phyloP scores from a whole-genome alignment of 1,140 invertebrate species.

The Nephotettix cincticeps region DNA sequence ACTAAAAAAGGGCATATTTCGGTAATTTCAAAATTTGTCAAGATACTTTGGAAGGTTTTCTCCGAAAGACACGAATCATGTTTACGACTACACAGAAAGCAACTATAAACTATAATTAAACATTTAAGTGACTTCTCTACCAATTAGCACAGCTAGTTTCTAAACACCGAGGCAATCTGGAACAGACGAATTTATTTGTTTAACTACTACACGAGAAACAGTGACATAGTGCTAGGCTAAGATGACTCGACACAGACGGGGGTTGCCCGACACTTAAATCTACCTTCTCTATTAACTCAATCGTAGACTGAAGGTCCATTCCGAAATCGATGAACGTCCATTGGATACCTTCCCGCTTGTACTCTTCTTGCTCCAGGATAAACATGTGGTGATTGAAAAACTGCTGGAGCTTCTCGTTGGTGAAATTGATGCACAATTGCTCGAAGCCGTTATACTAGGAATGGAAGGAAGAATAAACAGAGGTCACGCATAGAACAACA shows the following conservation, averaged over 20 bases:
- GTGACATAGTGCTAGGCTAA: too few species aligned
- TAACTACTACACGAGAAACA: too few species aligned
- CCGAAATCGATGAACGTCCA: constrained; percentile 96
- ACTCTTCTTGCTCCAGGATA: constrained; percentile 94
- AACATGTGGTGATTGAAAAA: constrained; percentile 99
- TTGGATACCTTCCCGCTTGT: constrained; percentile 85
- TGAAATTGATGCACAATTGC: constrained; percentile 97
- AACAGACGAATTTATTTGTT: too few species aligned
- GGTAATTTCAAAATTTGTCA: not conserved
- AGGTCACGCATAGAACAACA: not conserved
- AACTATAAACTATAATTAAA: not conserved
- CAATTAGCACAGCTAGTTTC: too few species aligned
- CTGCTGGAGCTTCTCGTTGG: constrained; percentile 94
- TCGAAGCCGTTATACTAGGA: constrained; percentile 89
- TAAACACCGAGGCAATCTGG: too few species aligned
- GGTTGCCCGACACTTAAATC: constrained; percentile 15
- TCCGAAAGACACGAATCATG: not conserved
- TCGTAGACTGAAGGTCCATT: constrained; percentile 89
- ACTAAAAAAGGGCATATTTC: constrained; percentile 58
- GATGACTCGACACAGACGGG: not conserved
- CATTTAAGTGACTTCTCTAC: too few species aligned
- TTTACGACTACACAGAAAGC: not conserved
- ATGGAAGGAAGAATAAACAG: constrained; percentile 46
- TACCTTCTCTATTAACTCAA: constrained; percentile 94
- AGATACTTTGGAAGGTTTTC: constrained; percentile 11